Percentiles rank a stretch among this genome's conserved stretches.
These are phyloP conservation scores for Grantiella picta DNA, from an alignment of 2,113 vertebrate genomes.

Conservation along the genomic window DNA sequence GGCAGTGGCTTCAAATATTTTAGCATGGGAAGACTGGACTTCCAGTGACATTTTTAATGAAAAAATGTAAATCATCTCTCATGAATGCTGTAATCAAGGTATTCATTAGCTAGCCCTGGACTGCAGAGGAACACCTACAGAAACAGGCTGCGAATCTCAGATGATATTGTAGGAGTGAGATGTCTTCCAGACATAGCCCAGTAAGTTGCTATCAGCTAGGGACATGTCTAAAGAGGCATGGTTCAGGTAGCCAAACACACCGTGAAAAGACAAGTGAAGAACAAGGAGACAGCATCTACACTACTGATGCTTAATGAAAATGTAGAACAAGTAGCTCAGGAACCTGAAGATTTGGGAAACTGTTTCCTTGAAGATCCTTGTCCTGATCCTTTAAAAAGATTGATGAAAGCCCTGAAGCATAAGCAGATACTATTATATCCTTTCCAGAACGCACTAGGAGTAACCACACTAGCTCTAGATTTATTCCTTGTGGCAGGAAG, in stretches of 20 bases:
- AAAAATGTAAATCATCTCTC: constrained; percentile 63
- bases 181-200: background rate
- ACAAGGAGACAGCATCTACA: background rate
- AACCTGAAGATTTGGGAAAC: background rate
- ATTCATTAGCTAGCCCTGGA: constrained; percentile 23
- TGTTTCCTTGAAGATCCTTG: background rate
- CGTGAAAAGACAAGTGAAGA: background rate
- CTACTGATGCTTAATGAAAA: background rate
- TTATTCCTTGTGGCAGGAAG: background rate
- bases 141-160: background rate
- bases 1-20: constrained; percentile 64
- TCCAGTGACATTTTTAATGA: constrained; percentile 75
- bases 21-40: constrained; percentile 64
- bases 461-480: background rate
- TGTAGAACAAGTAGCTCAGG: background rate
- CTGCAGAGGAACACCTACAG: background rate
- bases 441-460: background rate
- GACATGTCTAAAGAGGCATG: background rate
- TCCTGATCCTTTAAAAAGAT: background rate
- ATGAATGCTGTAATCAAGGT: constrained; percentile 1
- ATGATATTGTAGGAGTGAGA: background rate
- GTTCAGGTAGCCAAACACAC: background rate
- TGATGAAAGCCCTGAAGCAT: background rate
- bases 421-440: background rate
- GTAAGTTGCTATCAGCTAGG: background rate